Conservation (phyloP, 2,797 vertebrate genomes). For the Enteromius treurensis region DNA sequence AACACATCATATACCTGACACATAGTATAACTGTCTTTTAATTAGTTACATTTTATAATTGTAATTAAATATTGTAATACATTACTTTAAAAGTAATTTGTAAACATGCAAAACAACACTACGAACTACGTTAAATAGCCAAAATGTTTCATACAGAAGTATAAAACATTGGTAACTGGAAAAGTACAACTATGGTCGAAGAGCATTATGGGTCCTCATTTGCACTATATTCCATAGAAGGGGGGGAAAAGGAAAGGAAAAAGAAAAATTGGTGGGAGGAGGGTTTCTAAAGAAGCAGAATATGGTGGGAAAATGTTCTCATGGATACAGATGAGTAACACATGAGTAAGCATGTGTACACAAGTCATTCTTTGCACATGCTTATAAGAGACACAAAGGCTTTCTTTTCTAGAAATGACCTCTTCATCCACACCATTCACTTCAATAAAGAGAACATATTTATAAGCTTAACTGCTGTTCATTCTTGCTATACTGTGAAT, state of each 20-base stretch:
- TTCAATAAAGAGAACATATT: not conserved
- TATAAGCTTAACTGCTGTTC: not conserved
- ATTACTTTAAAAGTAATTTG: not conserved
- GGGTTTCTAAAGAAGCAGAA: not conserved
- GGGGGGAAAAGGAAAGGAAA: not conserved
- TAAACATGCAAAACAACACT: not conserved
- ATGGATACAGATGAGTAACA: slow-evolving; percentile 9
- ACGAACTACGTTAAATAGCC: not conserved
- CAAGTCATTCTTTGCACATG: not conserved
- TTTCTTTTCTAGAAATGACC: not conserved
- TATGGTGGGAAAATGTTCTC: not conserved
- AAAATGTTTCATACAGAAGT: not conserved
- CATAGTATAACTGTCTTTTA: not conserved
- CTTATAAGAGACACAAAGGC: not conserved
- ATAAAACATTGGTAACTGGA: not conserved
- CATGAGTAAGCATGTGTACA: slow-evolving; percentile 6
- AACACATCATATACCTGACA: not conserved
- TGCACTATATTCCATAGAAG: not conserved
- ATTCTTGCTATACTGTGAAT: not conserved
- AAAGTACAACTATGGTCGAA: not conserved
- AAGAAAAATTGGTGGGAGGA: too few relatives aligned
- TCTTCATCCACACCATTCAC: not conserved
- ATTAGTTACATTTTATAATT: not conserved
- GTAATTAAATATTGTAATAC: not conserved
- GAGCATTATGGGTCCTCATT: not conserved